phyloP scores from a whole-genome alignment of 2,797 vertebrate species.

The Esox lucius region DNA sequence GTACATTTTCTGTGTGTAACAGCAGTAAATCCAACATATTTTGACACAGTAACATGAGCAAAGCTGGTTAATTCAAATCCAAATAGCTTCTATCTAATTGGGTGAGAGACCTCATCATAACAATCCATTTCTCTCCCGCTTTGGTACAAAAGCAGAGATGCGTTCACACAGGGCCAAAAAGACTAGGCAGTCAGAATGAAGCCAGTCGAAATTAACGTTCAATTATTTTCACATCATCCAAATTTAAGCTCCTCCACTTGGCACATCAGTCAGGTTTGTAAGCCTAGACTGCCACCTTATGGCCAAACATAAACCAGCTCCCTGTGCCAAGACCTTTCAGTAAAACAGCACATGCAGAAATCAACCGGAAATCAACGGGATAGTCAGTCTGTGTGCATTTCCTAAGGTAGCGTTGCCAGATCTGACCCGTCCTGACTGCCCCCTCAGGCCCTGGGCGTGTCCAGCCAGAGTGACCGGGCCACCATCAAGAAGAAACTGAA shows the following conservation, averaged over 20 bases:
- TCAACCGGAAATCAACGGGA: neutral
- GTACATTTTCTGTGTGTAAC: too few relatives aligned
- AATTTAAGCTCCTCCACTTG: neutral
- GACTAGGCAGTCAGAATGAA: neutral
- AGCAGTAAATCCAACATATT: too few relatives aligned
- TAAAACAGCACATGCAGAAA: neutral
- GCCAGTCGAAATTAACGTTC: neutral
- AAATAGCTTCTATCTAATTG: neutral
- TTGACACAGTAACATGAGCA: neutral
- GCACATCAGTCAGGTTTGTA: neutral
- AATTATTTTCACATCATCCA: neutral
- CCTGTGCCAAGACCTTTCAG: neutral
- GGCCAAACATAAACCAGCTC: slow-evolving; percentile 28
- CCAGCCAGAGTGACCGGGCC: slow-evolving; percentile 85
- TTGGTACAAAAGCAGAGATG: too few relatives aligned
- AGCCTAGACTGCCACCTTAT: slow-evolving; percentile 58
- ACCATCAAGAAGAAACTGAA: slow-evolving; percentile 91
- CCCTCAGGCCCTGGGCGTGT: slow-evolving; percentile 81
- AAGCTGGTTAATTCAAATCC: neutral
- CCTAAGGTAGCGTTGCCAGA: neutral
- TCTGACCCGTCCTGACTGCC: neutral
- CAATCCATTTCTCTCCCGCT: too few relatives aligned
- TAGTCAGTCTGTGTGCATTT: neutral
- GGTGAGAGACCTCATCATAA: neutral
- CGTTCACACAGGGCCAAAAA: too few relatives aligned